phyloP scores from a whole-genome alignment of 2,888 invertebrate species.

The Nomada ferruginata region DNA sequence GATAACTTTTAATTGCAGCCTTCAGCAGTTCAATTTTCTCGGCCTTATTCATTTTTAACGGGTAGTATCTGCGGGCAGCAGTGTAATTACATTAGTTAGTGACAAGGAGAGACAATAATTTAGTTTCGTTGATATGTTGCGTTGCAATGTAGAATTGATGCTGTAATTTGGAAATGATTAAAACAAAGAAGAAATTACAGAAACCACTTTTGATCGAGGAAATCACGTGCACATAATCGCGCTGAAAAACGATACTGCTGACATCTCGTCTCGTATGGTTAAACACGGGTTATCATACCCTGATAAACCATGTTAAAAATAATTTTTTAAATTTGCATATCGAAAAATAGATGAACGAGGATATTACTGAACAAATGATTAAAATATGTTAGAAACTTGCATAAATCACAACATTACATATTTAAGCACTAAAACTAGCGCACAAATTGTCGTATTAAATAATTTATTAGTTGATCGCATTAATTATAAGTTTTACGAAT shows the following conservation, averaged over 20 bases:
- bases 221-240: background rate
- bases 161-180: too few species aligned
- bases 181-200: background rate
- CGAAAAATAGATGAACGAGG: too few species aligned
- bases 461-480: too few species aligned
- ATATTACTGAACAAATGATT: too few species aligned
- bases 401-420: too few species aligned
- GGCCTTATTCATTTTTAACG: conserved; percentile 75
- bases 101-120: background rate
- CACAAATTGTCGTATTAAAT: too few species aligned
- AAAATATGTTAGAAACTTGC: too few species aligned
- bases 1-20: conserved; percentile 88
- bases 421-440: too few species aligned
- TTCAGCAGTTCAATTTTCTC: conserved; percentile 87
- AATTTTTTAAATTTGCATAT: too few species aligned
- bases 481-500: too few species aligned
- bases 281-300: too few species aligned
- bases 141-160: background rate
- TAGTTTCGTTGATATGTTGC: background rate
- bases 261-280: conserved; percentile 5
- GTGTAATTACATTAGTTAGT: background rate
- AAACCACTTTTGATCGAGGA: conserved; percentile 3
- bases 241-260: background rate
- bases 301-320: too few species aligned
- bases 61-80: background rate